A percentile compares a stretch with the other conserved stretches of the same genome.
phyloP scores from a whole-genome alignment of 1,140 invertebrate genomes.

The Mylabris phalerata region DNA sequence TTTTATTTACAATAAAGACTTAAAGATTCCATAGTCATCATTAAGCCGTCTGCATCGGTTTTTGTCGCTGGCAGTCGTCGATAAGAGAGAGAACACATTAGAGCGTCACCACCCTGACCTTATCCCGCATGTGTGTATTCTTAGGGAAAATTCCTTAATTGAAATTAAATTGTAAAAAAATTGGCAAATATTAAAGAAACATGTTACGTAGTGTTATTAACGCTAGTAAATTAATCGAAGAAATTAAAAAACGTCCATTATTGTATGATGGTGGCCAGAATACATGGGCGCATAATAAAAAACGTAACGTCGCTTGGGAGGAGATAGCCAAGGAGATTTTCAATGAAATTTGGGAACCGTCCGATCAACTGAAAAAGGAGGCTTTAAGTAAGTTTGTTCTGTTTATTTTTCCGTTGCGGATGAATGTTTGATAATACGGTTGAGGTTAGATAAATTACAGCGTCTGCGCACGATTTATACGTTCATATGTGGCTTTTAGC shows the following conservation, averaged over 20 bases:
- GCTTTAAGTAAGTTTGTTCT: slow-evolving; percentile 18
- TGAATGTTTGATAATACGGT: background rate
- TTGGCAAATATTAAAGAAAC: too few relatives aligned
- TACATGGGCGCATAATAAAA: slow-evolving; percentile 7
- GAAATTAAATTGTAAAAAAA: too few relatives aligned
- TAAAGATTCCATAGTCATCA: too few relatives aligned
- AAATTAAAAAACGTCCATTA: slow-evolving; percentile 27
- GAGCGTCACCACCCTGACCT: too few relatives aligned
- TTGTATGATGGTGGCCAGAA: slow-evolving; percentile 19
- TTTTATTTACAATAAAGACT: too few relatives aligned
- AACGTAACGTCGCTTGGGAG: slow-evolving; percentile 22
- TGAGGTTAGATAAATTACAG: background rate
- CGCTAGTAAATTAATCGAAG: slow-evolving; percentile 19
- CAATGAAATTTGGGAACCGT: slow-evolving; percentile 15
- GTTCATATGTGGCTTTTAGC: background rate
- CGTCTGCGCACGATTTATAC: background rate
- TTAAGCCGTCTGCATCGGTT: too few relatives aligned
- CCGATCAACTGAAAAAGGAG: slow-evolving; percentile 19
- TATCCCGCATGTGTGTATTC: too few relatives aligned
- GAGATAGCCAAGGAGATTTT: slow-evolving; percentile 24
- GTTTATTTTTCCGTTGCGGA: background rate
- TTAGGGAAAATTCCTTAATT: too few relatives aligned
- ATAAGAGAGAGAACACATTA: too few relatives aligned
- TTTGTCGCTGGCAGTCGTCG: too few relatives aligned
- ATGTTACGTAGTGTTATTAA: slow-evolving; percentile 5